Conservation (phyloP, 2,888 invertebrate species). For the Girardia tigrina region DNA sequence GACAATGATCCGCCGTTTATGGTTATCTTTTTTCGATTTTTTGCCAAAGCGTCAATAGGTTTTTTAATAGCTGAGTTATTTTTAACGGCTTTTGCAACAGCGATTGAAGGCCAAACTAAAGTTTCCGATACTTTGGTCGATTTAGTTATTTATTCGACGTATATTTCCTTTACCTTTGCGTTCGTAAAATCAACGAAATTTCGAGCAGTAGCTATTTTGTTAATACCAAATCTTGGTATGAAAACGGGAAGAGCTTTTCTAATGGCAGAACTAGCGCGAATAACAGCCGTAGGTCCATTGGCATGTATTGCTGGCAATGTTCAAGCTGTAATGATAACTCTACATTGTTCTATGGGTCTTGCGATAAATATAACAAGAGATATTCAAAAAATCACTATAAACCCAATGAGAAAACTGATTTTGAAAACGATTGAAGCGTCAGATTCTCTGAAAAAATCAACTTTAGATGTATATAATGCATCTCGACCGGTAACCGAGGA, state of each 20-base stretch:
- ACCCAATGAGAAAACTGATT: not conserved
- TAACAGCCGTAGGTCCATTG: not conserved
- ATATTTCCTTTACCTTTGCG: not conserved
- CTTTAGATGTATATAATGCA: conserved; percentile 1
- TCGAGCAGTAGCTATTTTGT: not conserved
- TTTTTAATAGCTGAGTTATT: not conserved
- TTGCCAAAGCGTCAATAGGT: not conserved
- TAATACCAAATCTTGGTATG: not conserved
- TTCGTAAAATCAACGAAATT: conserved; percentile 3
- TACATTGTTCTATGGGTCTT: not conserved
- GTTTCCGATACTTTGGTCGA: not conserved
- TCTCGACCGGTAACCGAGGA: not conserved
- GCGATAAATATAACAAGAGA: not conserved
- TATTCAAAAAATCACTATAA: not conserved
- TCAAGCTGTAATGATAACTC: not conserved
- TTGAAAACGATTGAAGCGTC: not conserved
- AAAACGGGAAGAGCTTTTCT: conserved; percentile 4
- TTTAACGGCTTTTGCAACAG: not conserved
- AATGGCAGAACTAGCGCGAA: conserved; percentile 5
- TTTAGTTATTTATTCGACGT: not conserved
- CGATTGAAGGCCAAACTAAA: not conserved
- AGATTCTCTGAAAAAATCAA: not conserved
- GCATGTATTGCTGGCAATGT: not conserved
- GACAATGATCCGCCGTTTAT: not conserved
- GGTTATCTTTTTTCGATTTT: conserved; percentile 1